Evolutionary conservation across 1,140 invertebrate genomes (phyloP).

Genomic region (Caenorhabditis inopinata): DNA sequence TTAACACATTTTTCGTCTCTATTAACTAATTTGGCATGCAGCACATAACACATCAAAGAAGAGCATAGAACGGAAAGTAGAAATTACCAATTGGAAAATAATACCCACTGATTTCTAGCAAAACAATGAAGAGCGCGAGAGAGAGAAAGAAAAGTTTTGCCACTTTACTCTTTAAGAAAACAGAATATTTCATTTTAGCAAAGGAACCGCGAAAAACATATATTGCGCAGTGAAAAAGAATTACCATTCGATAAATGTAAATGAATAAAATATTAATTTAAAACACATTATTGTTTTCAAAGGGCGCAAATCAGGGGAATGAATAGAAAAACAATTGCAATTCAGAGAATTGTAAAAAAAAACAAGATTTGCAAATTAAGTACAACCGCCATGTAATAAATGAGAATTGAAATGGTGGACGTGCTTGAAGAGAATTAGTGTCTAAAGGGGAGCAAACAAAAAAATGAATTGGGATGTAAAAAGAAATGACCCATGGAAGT

Average conservation of each 20-base stretch:
- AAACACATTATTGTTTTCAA: background rate
- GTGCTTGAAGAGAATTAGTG: background rate
- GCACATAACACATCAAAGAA: background rate
- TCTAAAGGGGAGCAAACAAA: background rate
- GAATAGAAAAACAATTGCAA: background rate
- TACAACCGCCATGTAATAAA: constrained; percentile 5
- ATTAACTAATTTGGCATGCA: constrained; percentile 5
- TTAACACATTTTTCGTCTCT: background rate
- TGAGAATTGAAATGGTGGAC: background rate
- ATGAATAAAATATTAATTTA: no score
- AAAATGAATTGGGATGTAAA: background rate
- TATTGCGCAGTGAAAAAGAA: no score
- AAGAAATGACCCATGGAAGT: background rate
- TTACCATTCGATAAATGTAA: no score
- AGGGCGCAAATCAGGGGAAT: background rate
- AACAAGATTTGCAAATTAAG: background rate
- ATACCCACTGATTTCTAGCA: background rate
- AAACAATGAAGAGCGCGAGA: no score
- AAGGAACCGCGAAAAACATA: no score
- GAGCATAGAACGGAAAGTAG: background rate
- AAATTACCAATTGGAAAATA: background rate
- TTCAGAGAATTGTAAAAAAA: background rate
- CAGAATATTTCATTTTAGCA: no score
- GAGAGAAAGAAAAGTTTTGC: background rate
- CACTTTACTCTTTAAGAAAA: no score